Evolutionary conservation across 2,113 vertebrate genomes (phyloP), one percentile per base, ranked within the genome.

Genomic region (Xenus cinereus): DNA sequence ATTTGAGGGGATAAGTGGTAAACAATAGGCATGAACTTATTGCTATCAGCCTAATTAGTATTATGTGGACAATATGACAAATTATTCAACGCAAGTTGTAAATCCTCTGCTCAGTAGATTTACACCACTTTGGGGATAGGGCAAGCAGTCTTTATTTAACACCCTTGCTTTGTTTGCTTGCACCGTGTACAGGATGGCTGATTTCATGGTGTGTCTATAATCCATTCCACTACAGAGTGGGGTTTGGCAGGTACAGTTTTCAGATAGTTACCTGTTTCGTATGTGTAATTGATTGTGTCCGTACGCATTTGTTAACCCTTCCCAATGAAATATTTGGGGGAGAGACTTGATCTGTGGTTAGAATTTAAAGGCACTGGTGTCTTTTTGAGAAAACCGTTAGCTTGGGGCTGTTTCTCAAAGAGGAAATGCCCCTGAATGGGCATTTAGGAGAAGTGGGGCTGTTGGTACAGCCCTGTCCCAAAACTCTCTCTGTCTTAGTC

Each of bases 191-290:
- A 12, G 56, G 53, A 45, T 5, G 14, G 24, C 22, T 60, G 10
- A 39, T 75, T 82, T 57, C 20, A 41, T 32, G 11, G 4, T 13
- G 6, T 45, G 32, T 54, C 18, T 60, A 37, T 19, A 80, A 84
- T 22, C 21, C 19, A 10, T 28, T 24, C 39, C 8, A 3, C 41
- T 64, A 33, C 13, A 62, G 26, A 56, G 7, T 16, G 16, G 7
- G 10, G 53, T 72, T 39, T 14, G 60, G n/a, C 32, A 43, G 23
- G 21, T 27, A 35, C 39, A 79, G 74, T 13, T 87, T 86, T 62
- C 35, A 9, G 7, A 7, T 0, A 26, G 16, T 43, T 45, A 41
- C 0, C 0, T n/a, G n/a, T 53, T 74, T 75, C 1, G 0, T 28
- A 8, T 12, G 13, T 74, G 14, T 53, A 41, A 24, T 32, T 27